Evolutionary conservation across 2,797 vertebrate genomes (phyloP).

Genomic region (Euphonia xanthogaster): DNA sequence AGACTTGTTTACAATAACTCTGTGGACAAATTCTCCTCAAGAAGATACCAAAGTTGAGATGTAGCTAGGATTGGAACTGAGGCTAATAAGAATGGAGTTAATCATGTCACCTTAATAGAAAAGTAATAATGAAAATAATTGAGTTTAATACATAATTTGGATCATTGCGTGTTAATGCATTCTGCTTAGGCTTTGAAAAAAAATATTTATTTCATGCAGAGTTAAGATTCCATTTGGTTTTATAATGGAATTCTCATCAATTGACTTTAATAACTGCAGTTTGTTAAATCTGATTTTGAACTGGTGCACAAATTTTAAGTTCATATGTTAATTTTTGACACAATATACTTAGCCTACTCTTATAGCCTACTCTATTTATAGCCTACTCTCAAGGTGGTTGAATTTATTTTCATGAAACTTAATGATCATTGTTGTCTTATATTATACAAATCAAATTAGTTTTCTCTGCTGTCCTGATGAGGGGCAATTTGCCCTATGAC

Average conservation of each 20-base stretch:
- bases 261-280: constrained; percentile 72
- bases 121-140: constrained; percentile 79
- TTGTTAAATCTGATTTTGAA: constrained; percentile 71
- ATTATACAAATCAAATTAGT: constrained; percentile 25
- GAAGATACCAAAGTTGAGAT: neutral
- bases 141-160: constrained; percentile 79
- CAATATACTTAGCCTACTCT: neutral
- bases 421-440: neutral
- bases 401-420: constrained; percentile 27
- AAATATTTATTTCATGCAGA: constrained; percentile 66
- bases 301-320: constrained; percentile 42
- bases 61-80: constrained; percentile 6
- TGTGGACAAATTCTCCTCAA: neutral
- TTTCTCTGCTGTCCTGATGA: neutral
- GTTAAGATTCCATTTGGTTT: constrained; percentile 72
- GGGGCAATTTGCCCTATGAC: neutral
- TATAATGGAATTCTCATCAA: constrained; percentile 61
- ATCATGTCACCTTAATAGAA: constrained; percentile 72
- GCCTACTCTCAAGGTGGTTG: neutral
- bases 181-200: constrained; percentile 66
- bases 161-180: constrained; percentile 59
- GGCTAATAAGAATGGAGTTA: constrained; percentile 41
- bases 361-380: neutral
- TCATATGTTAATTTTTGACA: constrained; percentile 62
- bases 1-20: neutral